A percentile compares a stretch with the other conserved stretches of the same genome.
These are phyloP conservation scores for Oasisia sp. DNA, from an alignment of 2,888 invertebrate species.

Conservation along the genomic window DNA sequence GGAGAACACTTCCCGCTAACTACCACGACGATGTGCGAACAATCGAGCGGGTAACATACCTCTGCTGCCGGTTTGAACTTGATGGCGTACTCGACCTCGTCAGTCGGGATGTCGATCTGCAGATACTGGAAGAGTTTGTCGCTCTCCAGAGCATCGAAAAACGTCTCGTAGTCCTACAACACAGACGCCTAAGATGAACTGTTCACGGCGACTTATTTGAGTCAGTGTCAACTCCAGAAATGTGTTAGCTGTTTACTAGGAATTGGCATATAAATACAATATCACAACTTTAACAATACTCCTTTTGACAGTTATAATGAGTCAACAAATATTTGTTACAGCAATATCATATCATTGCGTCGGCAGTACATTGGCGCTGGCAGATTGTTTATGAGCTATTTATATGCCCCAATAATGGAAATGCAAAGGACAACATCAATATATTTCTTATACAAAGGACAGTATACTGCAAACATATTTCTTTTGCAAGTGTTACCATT, in stretches of 20 bases:
- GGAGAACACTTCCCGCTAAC: not conserved
- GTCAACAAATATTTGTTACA: too few relatives aligned
- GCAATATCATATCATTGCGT: too few relatives aligned
- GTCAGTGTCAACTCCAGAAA: not conserved
- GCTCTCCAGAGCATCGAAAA: constrained; percentile 44
- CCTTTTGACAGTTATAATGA: too few relatives aligned
- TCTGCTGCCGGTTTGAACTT: constrained; percentile 34
- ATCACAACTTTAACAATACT: not conserved
- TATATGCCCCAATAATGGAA: not conserved
- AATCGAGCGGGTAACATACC: not conserved
- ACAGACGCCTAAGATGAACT: not conserved
- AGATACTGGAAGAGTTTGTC: constrained; percentile 41
- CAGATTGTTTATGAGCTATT: too few relatives aligned
- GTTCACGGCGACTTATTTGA: not conserved
- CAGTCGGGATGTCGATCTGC: constrained; percentile 39
- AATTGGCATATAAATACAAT: not conserved
- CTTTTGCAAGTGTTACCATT: not conserved
- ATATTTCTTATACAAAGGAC: not conserved
- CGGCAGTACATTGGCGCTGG: too few relatives aligned
- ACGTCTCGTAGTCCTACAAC: constrained; percentile 42
- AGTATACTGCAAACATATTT: not conserved
- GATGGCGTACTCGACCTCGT: constrained; percentile 42
- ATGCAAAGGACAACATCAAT: not conserved
- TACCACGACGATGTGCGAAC: not conserved
- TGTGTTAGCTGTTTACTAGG: not conserved